Percentiles rank a stretch among this genome's conserved stretches.
Conservation (phyloP, 2,888 invertebrate genomes). For the Platypus cylindrus region DNA sequence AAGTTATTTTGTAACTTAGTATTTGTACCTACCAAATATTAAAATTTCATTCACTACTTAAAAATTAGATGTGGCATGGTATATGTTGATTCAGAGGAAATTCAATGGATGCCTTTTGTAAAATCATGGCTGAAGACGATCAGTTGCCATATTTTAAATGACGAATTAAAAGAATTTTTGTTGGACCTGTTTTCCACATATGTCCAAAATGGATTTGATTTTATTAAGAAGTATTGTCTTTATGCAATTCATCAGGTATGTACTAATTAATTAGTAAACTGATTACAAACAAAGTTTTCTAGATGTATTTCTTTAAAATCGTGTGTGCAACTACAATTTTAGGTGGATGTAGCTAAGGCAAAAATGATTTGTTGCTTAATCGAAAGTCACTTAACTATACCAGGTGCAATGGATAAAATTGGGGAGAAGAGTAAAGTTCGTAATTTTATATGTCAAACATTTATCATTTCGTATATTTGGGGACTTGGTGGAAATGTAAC, state of each 20-base stretch:
- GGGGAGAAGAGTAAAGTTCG: slow-evolving; percentile 50
- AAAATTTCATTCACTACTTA: slow-evolving; percentile 1
- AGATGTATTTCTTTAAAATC: no score
- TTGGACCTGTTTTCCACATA: slow-evolving; percentile 48
- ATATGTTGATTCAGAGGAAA: slow-evolving; percentile 72
- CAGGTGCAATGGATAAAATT: slow-evolving; percentile 36
- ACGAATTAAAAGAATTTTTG: slow-evolving; percentile 50
- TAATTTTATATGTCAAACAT: slow-evolving; percentile 58
- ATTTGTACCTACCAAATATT: background rate
- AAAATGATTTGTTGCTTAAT: slow-evolving; percentile 61
- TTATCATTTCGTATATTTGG: slow-evolving; percentile 76
- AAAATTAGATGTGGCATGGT: slow-evolving; percentile 79
- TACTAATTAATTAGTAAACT: slow-evolving; percentile 1
- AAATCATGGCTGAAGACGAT: slow-evolving; percentile 59
- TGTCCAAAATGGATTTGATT: slow-evolving; percentile 52
- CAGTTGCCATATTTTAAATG: slow-evolving; percentile 37
- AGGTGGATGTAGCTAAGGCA: slow-evolving; percentile 77
- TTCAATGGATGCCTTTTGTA: slow-evolving; percentile 70
- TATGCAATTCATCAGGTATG: slow-evolving; percentile 64
- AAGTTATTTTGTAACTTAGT: background rate
- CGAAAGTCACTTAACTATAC: slow-evolving; percentile 53
- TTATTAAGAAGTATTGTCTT: slow-evolving; percentile 54
- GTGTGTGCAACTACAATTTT: background rate
- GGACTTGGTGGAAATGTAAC: slow-evolving; percentile 72
- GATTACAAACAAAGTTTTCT: no score